Evolutionary conservation across 2,888 invertebrate species (phyloP).

Genomic region (Nowickia ferox): DNA sequence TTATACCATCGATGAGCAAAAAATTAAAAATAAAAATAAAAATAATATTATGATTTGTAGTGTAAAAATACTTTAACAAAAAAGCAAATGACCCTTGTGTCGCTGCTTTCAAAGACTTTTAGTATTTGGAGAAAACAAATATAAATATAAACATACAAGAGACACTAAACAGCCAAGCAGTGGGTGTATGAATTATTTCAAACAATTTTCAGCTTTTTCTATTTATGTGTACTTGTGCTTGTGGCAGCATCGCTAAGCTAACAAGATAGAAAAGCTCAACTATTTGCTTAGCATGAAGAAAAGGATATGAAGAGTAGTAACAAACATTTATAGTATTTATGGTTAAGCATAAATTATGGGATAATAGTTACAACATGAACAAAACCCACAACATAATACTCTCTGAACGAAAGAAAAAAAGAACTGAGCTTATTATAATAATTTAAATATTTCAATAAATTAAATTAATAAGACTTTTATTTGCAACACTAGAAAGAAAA

Average conservation of each 20-base stretch:
- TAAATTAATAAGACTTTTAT: constrained; percentile 61
- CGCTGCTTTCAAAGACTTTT: constrained; percentile 24
- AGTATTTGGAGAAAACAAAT: not conserved
- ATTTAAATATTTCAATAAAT: constrained; percentile 66
- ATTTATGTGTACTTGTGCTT: constrained; percentile 14
- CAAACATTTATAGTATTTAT: constrained; percentile 67
- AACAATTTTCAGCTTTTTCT: constrained; percentile 39
- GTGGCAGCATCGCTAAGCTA: constrained; percentile 35
- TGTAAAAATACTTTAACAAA: constrained; percentile 41
- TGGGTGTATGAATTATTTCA: constrained; percentile 67
- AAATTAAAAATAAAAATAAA: constrained; percentile 2
- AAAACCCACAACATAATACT: constrained; percentile 53
- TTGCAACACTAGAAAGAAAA: not conserved
- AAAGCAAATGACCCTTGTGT: constrained; percentile 60
- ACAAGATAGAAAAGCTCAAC: not conserved
- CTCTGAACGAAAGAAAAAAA: not conserved
- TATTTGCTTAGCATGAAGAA: not conserved
- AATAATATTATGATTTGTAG: constrained; percentile 57
- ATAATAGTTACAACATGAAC: constrained; percentile 59
- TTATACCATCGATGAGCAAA: constrained; percentile 12
- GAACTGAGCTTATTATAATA: constrained; percentile 48
- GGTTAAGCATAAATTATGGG: constrained; percentile 67
- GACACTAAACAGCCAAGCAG: constrained; percentile 7
- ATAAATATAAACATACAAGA: not conserved
- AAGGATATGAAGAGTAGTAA: constrained; percentile 46